Percentiles rank a stretch among this genome's conserved stretches.
Conservation (phyloP, 2,113 vertebrate genomes). For the Entosphenus tridentatus region DNA sequence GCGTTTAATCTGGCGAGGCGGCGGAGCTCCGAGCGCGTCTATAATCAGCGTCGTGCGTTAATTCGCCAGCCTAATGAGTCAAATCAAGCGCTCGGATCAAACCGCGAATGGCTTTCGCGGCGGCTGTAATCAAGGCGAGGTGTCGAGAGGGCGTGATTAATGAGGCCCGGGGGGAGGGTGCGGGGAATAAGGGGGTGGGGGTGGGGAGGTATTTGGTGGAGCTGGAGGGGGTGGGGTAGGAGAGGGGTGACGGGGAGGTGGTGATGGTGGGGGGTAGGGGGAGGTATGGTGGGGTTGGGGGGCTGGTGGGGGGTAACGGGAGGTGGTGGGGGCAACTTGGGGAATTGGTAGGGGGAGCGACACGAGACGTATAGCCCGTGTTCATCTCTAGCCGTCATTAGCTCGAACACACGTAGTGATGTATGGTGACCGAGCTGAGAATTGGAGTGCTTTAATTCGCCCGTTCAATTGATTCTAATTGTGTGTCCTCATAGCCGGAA, state of each 20-base stretch:
- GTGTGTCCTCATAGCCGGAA: slow-evolving; percentile 5
- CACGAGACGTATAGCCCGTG: too few species aligned
- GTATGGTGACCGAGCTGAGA: slow-evolving; percentile 5
- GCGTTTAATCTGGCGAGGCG: slow-evolving; percentile 2
- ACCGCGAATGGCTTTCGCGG: slow-evolving; percentile 3
- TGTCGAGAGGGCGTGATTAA: neutral
- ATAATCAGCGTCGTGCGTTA: neutral
- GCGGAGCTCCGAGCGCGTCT: too few species aligned
- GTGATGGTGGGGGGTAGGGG: too few species aligned
- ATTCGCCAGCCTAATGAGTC: slow-evolving; percentile 6
- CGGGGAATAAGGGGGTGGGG: neutral
- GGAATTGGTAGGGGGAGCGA: too few species aligned
- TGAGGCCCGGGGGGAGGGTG: slow-evolving; percentile 5
- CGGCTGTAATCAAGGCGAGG: slow-evolving; percentile 6
- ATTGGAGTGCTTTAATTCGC: slow-evolving; percentile 6
- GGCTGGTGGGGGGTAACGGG: too few species aligned
- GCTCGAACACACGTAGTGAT: slow-evolving; percentile 2
- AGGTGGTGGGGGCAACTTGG: too few species aligned
- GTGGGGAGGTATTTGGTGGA: neutral
- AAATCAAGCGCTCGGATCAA: slow-evolving; percentile 4
- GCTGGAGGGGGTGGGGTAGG: too few species aligned
- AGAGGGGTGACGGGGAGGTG: too few species aligned
- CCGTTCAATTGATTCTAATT: slow-evolving; percentile 6
- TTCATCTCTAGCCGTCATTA: neutral
- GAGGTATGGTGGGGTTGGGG: too few species aligned